phyloP scores from a whole-genome alignment of 2,113 vertebrate species.

The Channa maculata region DNA sequence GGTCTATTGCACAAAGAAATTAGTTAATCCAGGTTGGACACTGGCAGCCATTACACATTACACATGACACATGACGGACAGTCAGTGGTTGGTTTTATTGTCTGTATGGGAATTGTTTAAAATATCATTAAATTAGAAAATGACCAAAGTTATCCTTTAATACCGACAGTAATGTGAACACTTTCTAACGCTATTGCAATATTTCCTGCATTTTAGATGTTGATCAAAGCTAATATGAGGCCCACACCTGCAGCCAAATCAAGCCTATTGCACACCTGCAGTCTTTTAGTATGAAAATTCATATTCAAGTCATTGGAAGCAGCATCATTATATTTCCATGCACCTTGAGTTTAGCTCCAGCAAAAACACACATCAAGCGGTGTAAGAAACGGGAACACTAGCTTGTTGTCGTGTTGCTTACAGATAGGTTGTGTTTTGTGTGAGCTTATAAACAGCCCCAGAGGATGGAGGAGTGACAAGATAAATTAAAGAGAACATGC shows the following conservation, averaged over 20 bases:
- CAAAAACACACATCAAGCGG: constrained; percentile 14
- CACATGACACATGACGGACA: too few species aligned
- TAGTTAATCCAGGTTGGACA: too few species aligned
- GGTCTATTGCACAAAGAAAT: too few species aligned
- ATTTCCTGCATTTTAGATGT: background rate
- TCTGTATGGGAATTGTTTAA: too few species aligned
- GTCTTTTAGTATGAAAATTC: constrained; percentile 4
- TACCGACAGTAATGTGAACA: background rate
- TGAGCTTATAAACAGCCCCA: constrained; percentile 52
- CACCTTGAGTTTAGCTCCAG: constrained; percentile 21
- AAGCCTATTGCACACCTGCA: background rate
- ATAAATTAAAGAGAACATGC: constrained; percentile 52
- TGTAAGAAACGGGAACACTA: constrained; percentile 25
- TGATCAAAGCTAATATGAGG: background rate
- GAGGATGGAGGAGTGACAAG: constrained; percentile 62
- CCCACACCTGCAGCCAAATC: background rate
- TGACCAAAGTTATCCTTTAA: too few species aligned
- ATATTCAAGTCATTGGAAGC: constrained; percentile 1
- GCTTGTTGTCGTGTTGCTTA: constrained; percentile 51
- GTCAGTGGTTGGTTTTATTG: too few species aligned
- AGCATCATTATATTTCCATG: constrained; percentile 8
- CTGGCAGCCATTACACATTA: too few species aligned
- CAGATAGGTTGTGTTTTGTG: constrained; percentile 38
- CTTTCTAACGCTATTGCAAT: background rate
- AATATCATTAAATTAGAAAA: too few species aligned